Conservation (phyloP, 2,113 vertebrate genomes). For the Larimichthys crocea region DNA sequence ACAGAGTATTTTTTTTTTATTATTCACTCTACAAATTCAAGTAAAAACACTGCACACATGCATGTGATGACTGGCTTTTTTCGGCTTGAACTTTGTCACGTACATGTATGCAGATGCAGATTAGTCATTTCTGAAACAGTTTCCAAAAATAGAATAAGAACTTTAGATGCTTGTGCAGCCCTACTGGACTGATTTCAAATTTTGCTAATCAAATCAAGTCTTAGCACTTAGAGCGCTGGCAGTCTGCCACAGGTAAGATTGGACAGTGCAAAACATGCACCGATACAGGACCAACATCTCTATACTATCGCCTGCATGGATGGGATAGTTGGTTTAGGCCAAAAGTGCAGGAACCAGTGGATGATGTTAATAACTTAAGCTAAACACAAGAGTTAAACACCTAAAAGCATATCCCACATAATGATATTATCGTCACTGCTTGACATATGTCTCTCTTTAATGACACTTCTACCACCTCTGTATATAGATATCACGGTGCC, state of each 20-base stretch:
- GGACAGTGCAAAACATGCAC: background rate
- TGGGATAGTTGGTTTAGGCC: background rate
- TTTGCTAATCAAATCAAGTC: background rate
- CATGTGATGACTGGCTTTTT: background rate
- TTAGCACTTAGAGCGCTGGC: conserved; percentile 1
- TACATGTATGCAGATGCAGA: background rate
- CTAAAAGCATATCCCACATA: background rate
- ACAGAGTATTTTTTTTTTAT: no score
- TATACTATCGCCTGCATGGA: background rate
- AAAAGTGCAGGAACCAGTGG: background rate
- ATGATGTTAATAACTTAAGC: background rate
- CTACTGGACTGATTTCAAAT: conserved; percentile 1
- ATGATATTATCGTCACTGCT: background rate
- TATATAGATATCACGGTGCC: conserved; percentile 9
- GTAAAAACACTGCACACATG: background rate
- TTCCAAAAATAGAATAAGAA: background rate
- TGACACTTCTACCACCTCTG: background rate
- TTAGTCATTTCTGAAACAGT: background rate
- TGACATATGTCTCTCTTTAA: conserved; percentile 6
- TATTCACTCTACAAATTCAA: background rate
- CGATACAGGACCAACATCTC: no score
- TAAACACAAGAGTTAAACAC: background rate
- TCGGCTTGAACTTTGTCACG: background rate
- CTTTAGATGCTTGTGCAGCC: background rate
- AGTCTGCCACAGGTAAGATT: conserved; percentile 16